Base-by-base conservation (phyloP, 37 sponge, comb jelly and placozoan genomes). In the Beroe forskalii region DNA sequence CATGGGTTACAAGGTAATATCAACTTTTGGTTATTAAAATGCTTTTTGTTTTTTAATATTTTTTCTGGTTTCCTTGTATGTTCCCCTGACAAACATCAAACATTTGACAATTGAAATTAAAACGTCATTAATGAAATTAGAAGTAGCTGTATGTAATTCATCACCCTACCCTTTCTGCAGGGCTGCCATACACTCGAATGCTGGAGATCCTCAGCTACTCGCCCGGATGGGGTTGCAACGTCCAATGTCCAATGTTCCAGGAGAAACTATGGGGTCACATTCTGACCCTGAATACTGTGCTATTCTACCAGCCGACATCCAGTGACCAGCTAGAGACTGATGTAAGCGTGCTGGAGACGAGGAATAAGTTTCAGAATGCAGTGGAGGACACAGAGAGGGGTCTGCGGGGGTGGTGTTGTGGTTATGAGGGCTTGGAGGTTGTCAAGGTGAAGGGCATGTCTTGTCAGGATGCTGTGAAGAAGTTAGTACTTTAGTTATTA, bases 181-280 rank as follows among this genome's bases (percentile, higher is more conserved):
- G 55, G 12, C 55, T 48, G 12, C 55, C 55, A 12, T 69, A 69
- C 39, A 35, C 35, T 6, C 33, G 32, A 32, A 33, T 80, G 19
- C 86, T 80, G 30, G 55, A n/a, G 40, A 40, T 44, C 0, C 86
- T 80, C 8, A 80, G 55, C 23, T 80, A 44, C 30, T 42, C 14
- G 1, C 28, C 25, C n/a, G 35, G 44, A 22, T 80, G 86, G 86
- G 86, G 86, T 1, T n/a, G 44, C 12, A 80, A 80, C 20, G 86
- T 80, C 0, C n/a, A 41, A 12, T 80, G 86, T 25, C 86, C 86
- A 43, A 43, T 80, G 4, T 80, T 80, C 55, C 23, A 25, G 31
- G 86, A 80, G n/a, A 41, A 80, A 80, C 86, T 80, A 25, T 80
- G 86, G 86, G 22, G 25, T 4, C 55, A 44, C 28, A 3, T 80